A percentile compares a stretch with the other conserved stretches of the same genome.
Conservation (phyloP, 2,888 invertebrate species). For the Drosophila nr. medialis region DNA sequence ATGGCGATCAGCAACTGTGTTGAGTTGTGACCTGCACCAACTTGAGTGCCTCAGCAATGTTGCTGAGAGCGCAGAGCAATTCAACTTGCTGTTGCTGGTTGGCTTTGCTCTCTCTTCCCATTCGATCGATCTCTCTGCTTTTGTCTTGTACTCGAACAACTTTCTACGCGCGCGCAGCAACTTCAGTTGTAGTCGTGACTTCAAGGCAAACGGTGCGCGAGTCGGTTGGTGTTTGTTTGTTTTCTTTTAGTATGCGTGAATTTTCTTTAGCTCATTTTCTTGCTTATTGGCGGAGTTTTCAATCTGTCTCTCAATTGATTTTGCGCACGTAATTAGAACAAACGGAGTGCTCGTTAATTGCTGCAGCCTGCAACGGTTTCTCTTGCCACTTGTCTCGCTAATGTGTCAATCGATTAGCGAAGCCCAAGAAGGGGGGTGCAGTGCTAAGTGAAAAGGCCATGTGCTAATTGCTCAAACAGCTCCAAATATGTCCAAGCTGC, state of each 20-base stretch:
- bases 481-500: constrained; percentile 61
- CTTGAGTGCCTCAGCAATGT: constrained; percentile 22
- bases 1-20: constrained; percentile 42
- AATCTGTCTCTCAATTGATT: constrained; percentile 48
- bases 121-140: not conserved
- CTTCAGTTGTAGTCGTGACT: constrained; percentile 63
- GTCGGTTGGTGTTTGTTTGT: not conserved
- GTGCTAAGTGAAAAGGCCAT: constrained; percentile 35
- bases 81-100: constrained; percentile 13
- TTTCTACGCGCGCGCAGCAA: constrained; percentile 53
- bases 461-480: constrained; percentile 59
- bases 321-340: constrained; percentile 82
- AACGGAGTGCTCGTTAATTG: constrained; percentile 79
- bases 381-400: constrained; percentile 44
- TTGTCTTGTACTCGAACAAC: constrained; percentile 32
- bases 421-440: constrained; percentile 35
- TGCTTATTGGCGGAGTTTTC: constrained; percentile 24
- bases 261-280: constrained; percentile 28
- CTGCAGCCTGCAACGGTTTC: constrained; percentile 42
- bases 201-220: constrained; percentile 54
- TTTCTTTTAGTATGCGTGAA: not conserved
- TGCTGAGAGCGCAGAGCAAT: constrained; percentile 1
- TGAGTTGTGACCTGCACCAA: constrained; percentile 76
- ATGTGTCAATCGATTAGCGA: constrained; percentile 72
- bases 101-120: not conserved